Evolutionary conservation across 2,797 vertebrate genomes (phyloP), one percentile per base, ranked within the genome.

Genomic region (Nyctibius grandis): DNA sequence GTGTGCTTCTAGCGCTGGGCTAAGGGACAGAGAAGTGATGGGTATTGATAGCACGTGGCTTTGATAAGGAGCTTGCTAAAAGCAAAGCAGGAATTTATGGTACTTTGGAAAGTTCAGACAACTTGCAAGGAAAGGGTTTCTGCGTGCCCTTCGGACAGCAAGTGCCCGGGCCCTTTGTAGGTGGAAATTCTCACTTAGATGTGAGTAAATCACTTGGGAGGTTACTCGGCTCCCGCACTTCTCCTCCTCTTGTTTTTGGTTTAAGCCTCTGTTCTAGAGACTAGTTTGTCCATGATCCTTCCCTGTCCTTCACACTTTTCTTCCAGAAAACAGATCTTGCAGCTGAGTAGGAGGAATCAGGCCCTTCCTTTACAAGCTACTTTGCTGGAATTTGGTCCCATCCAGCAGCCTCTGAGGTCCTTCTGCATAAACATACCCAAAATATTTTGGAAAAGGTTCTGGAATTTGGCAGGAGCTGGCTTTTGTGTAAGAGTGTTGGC

Each of bases 91-190:
- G 47, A 77, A 83, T 91, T 93, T 77, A 67, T 19, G 53, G 60
- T 51, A n/a, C 38, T 85, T 76, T 65, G 68, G 69, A 44, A 90
- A 74, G 63, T 61, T 88, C 18, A 45, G 61, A 64, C 26, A 67
- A 9, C 56, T 65, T 1, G 0, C 19, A 77, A 88, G 31, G 83
- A 79, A n/a, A 8, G 53, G 26, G 20, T 61, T 38, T 34, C 33
- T 89, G 2, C 1, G 0, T 57, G 56, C 29, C 31, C 44, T 45
- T 48, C 19, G 42, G 50, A n/a, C 38, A 74, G 5, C 12, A 33
- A 65, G 12, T 0, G 2, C 15, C 33, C 0, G 0, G 72, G 60
- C 36, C 9, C 1, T 82, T 51, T 15, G 10, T 6, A 61, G 57
- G 38, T 13, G 16, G 48, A 73, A 81, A 84, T 50, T 53, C 23